A percentile compares a stretch with the other conserved stretches of the same genome.
phyloP scores from a whole-genome alignment of 1,140 invertebrate species.

The Lucilia cuprina region DNA sequence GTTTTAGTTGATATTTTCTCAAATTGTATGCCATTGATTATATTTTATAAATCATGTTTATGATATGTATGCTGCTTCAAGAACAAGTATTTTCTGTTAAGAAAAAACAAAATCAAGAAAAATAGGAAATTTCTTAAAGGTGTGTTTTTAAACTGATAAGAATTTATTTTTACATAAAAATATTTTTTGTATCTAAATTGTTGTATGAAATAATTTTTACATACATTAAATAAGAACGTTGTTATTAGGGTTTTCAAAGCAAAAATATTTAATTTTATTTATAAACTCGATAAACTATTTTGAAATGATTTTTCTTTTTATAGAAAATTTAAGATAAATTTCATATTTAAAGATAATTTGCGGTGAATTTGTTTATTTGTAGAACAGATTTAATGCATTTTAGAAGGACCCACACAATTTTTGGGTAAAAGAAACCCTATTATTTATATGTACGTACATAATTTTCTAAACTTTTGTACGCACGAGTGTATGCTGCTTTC shows the following conservation, averaged over 20 bases:
- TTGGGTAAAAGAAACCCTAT: no score
- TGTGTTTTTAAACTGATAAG: constrained; percentile 24
- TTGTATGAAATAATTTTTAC: neutral
- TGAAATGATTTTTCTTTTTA: no score
- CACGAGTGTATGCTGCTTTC: neutral
- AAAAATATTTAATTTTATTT: no score
- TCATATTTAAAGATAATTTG: no score
- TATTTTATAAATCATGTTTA: constrained; percentile 12
- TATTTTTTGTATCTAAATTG: constrained; percentile 18
- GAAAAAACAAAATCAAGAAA: neutral
- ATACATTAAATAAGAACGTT: no score
- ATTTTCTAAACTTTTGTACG: neutral
- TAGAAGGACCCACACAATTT: no score
- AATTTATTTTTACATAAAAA: constrained; percentile 5
- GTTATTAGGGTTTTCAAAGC: no score
- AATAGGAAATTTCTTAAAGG: constrained; percentile 19
- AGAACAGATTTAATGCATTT: no score
- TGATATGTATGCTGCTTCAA: neutral
- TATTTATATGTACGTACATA: neutral
- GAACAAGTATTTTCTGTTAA: neutral
- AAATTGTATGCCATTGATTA: neutral
- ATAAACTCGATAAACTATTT: no score
- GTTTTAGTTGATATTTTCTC: neutral
- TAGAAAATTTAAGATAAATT: no score
- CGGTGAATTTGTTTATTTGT: no score